A percentile compares a stretch with the other conserved stretches of the same genome.
Evolutionary conservation across 2,888 invertebrate species (phyloP).

Genomic region (Heliconius ismenius): DNA sequence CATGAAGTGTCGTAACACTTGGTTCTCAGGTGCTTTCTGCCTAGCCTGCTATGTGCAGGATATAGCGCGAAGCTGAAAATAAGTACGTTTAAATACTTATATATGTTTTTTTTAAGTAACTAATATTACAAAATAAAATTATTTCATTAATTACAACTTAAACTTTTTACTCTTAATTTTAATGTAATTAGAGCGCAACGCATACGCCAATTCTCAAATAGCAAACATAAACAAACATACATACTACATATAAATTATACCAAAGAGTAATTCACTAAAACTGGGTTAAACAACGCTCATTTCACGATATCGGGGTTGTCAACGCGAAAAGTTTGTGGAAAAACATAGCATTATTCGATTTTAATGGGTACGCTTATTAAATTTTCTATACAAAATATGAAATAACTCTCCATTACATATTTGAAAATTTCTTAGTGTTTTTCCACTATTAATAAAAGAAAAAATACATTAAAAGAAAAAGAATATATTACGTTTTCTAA

Average conservation of each 20-base stretch:
- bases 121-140: not conserved
- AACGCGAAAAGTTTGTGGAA: slow-evolving; percentile 36
- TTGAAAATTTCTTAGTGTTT: no score
- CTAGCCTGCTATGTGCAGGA: no score
- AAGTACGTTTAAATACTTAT: no score
- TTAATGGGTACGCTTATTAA: slow-evolving; percentile 19
- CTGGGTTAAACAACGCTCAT: slow-evolving; percentile 36
- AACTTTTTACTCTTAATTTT: not conserved
- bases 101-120: no score
- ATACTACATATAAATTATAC: not conserved
- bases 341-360: slow-evolving; percentile 37
- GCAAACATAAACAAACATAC: not conserved
- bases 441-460: no score
- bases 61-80: no score
- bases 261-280: slow-evolving; percentile 15
- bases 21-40: no score
- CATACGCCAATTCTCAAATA: not conserved
- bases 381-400: slow-evolving; percentile 39
- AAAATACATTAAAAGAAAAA: no score
- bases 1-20: no score
- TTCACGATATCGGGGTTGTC: slow-evolving; percentile 35
- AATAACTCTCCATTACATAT: slow-evolving; percentile 40
- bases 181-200: not conserved
- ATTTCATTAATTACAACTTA: not conserved
- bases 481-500: no score